phyloP scores from a whole-genome alignment of 2,797 vertebrate genomes.

The Harpagifer antarcticus region DNA sequence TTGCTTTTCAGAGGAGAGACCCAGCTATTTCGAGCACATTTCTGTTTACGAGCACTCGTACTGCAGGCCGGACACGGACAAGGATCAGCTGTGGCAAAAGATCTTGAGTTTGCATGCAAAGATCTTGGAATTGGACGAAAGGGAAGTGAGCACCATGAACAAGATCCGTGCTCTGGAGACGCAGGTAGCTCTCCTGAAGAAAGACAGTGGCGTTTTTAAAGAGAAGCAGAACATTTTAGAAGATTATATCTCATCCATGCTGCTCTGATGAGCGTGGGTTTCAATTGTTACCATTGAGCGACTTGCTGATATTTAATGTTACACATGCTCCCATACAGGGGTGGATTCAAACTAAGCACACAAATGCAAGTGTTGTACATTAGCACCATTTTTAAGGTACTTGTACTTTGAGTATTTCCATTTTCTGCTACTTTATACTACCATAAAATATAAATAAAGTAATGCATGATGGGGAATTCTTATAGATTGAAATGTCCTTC shows the following conservation, averaged over 20 bases:
- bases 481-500: no score
- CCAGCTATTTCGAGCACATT: constrained; percentile 48
- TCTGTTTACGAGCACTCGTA: constrained; percentile 87
- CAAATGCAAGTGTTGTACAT: no score
- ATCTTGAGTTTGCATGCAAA: constrained; percentile 88
- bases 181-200: constrained; percentile 84
- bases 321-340: no score
- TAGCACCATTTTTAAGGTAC: no score
- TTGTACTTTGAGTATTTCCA: no score
- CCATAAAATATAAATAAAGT: no score
- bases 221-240: constrained; percentile 88
- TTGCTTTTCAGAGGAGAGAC: constrained; percentile 48
- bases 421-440: no score
- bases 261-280: constrained; percentile 48
- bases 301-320: neutral
- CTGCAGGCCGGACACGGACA: constrained; percentile 85
- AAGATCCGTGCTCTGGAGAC: constrained; percentile 87
- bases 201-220: constrained; percentile 86
- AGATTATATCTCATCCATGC: constrained; percentile 84
- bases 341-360: no score
- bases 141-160: constrained; percentile 86
- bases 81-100: constrained; percentile 88
- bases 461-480: no score
- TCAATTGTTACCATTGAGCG: neutral
- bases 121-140: constrained; percentile 86